Conservation (phyloP, 1,140 invertebrate species). For the Laupala kohalensis region DNA sequence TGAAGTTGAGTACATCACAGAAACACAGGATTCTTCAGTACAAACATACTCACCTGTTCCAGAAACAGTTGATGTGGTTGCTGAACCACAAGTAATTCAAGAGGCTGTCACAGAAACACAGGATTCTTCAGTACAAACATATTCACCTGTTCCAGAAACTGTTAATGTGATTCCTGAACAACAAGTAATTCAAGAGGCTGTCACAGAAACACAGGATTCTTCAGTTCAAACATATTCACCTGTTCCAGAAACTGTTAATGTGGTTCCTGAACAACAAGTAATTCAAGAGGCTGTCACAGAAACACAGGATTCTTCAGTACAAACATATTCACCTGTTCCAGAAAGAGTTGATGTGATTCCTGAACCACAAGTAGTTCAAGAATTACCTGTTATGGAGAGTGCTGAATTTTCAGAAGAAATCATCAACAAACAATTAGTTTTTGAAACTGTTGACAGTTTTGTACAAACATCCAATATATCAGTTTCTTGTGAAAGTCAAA, state of each 20-base stretch:
- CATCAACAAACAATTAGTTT: too few species aligned
- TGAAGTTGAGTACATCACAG: constrained; percentile 1
- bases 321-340: too few species aligned
- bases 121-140: constrained; percentile 7
- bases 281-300: too few species aligned
- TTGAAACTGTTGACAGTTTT: too few species aligned
- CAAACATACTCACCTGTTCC: constrained; percentile 2
- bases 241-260: background rate
- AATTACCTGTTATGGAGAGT: too few species aligned
- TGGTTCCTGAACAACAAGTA: too few species aligned
- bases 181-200: too few species aligned
- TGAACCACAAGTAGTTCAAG: too few species aligned
- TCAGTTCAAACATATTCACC: constrained; percentile 23
- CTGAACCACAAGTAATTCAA: too few species aligned
- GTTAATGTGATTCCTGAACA: too few species aligned
- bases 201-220: constrained; percentile 23
- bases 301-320: constrained; percentile 23
- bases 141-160: background rate
- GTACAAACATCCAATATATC: background rate
- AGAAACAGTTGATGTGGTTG: background rate
- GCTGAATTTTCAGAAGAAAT: too few species aligned
- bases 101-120: background rate
- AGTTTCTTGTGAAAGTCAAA: background rate
- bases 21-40: constrained; percentile 3
- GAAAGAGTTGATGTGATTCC: too few species aligned